Percentiles rank a stretch among this genome's conserved stretches.
Conservation (phyloP, 2,797 vertebrate species). For the Carcharodon carcharias region DNA sequence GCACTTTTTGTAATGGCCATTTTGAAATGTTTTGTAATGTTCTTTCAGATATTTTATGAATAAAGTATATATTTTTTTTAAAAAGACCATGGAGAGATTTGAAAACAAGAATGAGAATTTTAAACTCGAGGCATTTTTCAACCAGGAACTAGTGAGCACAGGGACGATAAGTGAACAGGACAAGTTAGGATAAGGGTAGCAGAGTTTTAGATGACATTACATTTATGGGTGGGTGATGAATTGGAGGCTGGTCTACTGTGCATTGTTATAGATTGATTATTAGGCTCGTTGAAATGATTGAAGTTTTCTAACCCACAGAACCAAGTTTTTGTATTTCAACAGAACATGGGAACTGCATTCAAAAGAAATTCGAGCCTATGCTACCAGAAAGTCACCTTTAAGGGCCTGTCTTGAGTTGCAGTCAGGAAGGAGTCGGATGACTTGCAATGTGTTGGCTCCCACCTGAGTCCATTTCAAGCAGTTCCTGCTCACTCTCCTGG, state of each 20-base stretch:
- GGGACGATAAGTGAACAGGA: not conserved
- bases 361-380: not conserved
- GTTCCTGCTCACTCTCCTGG: constrained; percentile 11
- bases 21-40: too few species aligned
- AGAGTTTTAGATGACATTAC: not conserved
- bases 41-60: too few species aligned
- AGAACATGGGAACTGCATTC: not conserved
- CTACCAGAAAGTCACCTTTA: not conserved
- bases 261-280: not conserved
- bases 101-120: not conserved
- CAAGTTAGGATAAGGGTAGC: not conserved
- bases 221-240: not conserved
- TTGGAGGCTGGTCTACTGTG: not conserved
- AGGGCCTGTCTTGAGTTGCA: not conserved
- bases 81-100: too few species aligned
- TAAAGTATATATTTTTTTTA: too few species aligned
- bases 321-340: not conserved
- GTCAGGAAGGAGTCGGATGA: constrained; percentile 10
- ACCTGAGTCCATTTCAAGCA: constrained; percentile 23
- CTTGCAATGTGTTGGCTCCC: constrained; percentile 25
- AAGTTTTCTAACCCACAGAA: too few species aligned
- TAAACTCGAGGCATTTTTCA: not conserved
- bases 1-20: too few species aligned
- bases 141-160: not conserved
- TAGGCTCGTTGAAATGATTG: not conserved